Conservation (phyloP, 1,140 invertebrate genomes). For the Meloidogyne chitwoodi region DNA sequence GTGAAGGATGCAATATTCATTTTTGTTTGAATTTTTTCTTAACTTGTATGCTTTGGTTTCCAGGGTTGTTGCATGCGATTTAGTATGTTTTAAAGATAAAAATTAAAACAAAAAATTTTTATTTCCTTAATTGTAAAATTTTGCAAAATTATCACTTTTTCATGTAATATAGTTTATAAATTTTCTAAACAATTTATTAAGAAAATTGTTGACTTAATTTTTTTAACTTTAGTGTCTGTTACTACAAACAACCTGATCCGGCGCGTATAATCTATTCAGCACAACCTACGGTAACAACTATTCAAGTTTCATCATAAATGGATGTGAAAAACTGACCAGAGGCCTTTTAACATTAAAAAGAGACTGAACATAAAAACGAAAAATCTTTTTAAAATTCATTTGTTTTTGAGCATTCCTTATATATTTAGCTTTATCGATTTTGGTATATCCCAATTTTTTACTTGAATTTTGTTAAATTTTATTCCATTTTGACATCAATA, state of each 20-base stretch:
- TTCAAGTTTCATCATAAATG: background rate
- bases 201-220: background rate
- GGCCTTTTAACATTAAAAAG: background rate
- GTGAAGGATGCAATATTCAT: constrained; percentile 10
- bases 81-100: background rate
- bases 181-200: too few relatives aligned
- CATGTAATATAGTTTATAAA: too few relatives aligned
- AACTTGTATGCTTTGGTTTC: background rate
- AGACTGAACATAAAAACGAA: background rate
- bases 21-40: constrained; percentile 8
- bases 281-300: background rate
- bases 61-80: constrained; percentile 8
- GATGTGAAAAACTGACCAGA: background rate
- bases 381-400: background rate
- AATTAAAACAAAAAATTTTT: too few relatives aligned
- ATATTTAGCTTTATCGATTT: background rate
- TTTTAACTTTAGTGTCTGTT: background rate
- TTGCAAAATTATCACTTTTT: too few relatives aligned
- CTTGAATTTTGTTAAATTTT: background rate
- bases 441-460: background rate
- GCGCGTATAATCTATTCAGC: background rate
- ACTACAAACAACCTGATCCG: background rate
- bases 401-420: too few relatives aligned
- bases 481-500: background rate
- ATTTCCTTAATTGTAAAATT: too few relatives aligned